Percentiles rank a stretch among this genome's conserved stretches.
Evolutionary conservation across 2,888 invertebrate species (phyloP).

Genomic region (Griposia aprilina): DNA sequence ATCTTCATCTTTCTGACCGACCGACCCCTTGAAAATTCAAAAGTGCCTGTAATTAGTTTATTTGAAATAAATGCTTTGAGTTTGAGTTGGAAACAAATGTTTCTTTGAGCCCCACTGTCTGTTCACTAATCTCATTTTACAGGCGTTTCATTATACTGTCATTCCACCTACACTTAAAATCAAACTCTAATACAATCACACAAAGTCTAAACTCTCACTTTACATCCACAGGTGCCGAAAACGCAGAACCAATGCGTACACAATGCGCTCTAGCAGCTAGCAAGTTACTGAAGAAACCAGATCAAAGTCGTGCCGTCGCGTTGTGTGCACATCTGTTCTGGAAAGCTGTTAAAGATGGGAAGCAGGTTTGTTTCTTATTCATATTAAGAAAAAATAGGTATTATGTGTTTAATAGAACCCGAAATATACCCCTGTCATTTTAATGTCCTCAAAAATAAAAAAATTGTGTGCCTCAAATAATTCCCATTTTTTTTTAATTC

Average conservation of each 20-base stretch:
- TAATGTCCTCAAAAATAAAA: too few relatives aligned
- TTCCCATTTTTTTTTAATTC: too few relatives aligned
- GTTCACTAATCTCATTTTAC: not conserved
- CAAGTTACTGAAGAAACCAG: conserved; percentile 98
- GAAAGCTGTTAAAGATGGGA: conserved; percentile 94
- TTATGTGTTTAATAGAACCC: too few relatives aligned
- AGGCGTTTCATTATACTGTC: not conserved
- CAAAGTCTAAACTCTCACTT: not conserved
- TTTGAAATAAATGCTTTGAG: too few relatives aligned
- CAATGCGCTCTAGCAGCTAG: conserved; percentile 99
- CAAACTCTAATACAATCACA: not conserved
- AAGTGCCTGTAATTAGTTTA: too few relatives aligned
- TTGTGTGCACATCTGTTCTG: conserved; percentile 99
- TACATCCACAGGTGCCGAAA: conserved; percentile 93
- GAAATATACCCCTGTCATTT: too few relatives aligned
- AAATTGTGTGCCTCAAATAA: too few relatives aligned
- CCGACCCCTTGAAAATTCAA: too few relatives aligned
- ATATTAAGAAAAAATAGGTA: too few relatives aligned
- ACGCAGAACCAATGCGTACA: conserved; percentile 98
- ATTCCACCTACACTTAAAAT: not conserved
- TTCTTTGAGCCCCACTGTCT: not conserved
- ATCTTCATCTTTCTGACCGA: too few relatives aligned
- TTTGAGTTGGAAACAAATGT: not conserved
- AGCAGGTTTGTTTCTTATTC: conserved; percentile 74
- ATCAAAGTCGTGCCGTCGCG: conserved; percentile 98